phyloP scores from a whole-genome alignment of 2,113 vertebrate genomes.

The Alouatta palliata region DNA sequence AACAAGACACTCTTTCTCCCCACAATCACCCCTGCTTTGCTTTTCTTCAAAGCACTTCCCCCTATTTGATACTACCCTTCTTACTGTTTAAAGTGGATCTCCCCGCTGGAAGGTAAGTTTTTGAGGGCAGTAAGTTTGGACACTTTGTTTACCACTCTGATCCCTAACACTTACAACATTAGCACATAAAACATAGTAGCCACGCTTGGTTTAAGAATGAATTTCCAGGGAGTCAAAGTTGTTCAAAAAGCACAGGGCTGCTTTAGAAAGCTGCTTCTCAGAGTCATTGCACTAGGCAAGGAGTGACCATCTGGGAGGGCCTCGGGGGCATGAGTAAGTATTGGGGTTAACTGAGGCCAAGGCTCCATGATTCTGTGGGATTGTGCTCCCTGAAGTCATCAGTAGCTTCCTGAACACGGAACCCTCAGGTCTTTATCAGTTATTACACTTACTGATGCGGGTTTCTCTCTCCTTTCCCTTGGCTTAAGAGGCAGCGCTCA shows the following conservation, averaged over 20 bases:
- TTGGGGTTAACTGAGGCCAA: background rate
- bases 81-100: background rate
- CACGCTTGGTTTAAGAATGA: background rate
- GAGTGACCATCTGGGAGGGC: too few relatives aligned
- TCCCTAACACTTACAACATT: background rate
- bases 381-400: background rate
- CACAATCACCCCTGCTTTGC: background rate
- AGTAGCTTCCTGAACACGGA: background rate
- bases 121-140: background rate
- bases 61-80: background rate
- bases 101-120: background rate
- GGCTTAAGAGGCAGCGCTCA: background rate
- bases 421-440: background rate
- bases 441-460: background rate
- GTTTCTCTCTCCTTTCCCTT: background rate
- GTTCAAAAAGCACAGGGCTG: background rate
- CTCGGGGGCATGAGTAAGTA: rapidly evolving
- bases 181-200: background rate
- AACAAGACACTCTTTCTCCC: background rate
- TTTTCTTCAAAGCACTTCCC: background rate
- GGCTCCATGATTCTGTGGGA: background rate
- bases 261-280: background rate
- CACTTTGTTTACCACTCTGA: background rate
- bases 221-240: background rate
- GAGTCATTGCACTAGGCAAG: background rate